phyloP scores from a whole-genome alignment of 1,140 invertebrate species.

The Brachionus paranguensis region DNA sequence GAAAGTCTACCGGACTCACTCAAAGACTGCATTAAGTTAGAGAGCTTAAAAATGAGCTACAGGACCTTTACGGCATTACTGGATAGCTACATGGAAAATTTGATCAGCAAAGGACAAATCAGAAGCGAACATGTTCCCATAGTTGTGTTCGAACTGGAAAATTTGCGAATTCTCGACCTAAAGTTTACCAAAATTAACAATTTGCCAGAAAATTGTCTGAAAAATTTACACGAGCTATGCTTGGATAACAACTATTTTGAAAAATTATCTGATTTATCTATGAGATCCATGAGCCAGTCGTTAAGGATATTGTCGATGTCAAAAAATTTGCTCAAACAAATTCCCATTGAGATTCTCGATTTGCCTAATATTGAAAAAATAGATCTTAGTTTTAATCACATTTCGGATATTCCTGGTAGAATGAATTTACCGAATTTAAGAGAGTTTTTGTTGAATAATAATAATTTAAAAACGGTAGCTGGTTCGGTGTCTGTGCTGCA shows the following conservation, averaged over 20 bases:
- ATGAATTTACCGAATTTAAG: slow-evolving; percentile 43
- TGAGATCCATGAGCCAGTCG: slow-evolving; percentile 23
- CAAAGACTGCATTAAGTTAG: slow-evolving; percentile 48
- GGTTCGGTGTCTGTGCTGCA: background rate
- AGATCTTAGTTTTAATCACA: slow-evolving; percentile 47
- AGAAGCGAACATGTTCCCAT: slow-evolving; percentile 53
- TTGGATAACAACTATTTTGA: slow-evolving; percentile 51
- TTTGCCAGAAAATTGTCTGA: slow-evolving; percentile 48
- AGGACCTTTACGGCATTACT: slow-evolving; percentile 49
- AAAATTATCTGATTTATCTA: slow-evolving; percentile 44
- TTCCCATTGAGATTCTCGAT: slow-evolving; percentile 48
- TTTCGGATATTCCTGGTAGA: slow-evolving; percentile 46
- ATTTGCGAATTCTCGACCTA: slow-evolving; percentile 49
- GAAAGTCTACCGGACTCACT: slow-evolving; percentile 53
- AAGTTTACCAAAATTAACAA: slow-evolving; percentile 53
- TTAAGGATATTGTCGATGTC: slow-evolving; percentile 50
- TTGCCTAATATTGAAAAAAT: slow-evolving; percentile 47
- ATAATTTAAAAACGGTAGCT: background rate
- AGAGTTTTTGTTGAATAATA: background rate
- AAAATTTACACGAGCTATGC: slow-evolving; percentile 48
- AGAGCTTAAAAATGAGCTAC: slow-evolving; percentile 49
- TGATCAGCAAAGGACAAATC: slow-evolving; percentile 52
- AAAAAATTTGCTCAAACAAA: slow-evolving; percentile 46
- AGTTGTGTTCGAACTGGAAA: slow-evolving; percentile 53
- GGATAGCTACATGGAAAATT: slow-evolving; percentile 50